Evolutionary conservation across 2,888 invertebrate genomes (phyloP), one percentile per base, ranked within the genome.

Genomic region (Cremastinae sp.): DNA sequence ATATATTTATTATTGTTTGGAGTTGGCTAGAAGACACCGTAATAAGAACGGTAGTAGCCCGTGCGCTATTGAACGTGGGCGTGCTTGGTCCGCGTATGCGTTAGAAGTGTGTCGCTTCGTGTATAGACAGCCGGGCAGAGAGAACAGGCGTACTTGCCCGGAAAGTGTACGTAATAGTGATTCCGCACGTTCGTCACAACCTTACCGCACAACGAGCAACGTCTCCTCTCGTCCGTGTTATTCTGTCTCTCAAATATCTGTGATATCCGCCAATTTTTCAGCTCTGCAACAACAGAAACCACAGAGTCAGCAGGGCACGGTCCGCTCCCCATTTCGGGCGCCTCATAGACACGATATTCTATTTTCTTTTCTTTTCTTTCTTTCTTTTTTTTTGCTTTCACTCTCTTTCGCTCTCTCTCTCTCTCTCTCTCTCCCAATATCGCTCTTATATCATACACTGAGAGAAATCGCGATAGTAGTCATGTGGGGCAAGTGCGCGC

Each of bases 131-230:
- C 92, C 72, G 92, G 92, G 87, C 92, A 92, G 84, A 92, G 90
- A 79, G 91, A 87, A 87, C 92, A 92, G 82, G 92, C 91, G 84
- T 92, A 92, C 83, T 92, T 92, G 80, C 92, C 92, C 79, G 92
- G 92, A 84, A 92, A 92, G 87, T 92, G 92, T 80, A 92, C 92
- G 87, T 92, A 92, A 89, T 92, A 92, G 87, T 92, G 92, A 89
- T 92, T 92, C 82, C 92, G 90, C 77, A 92, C 92, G 88, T 92
- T 92, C 90, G 92, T 92, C 82, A 92, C 92, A 84, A 92, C 91
- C 90, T 92, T 92, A 83, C 92, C 92, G 89, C 92, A 92, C 85
- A 92, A 89, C 82, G 91, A 91, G 89, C 92, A 92, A 83, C 92
- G 89, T 86, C 92, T 90, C 87, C 91, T 88, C 88, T 92, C 92